A percentile compares a stretch with the other conserved stretches of the same genome.
Conservation (phyloP, 2,888 invertebrate genomes). For the Polydrusus cervinus region DNA sequence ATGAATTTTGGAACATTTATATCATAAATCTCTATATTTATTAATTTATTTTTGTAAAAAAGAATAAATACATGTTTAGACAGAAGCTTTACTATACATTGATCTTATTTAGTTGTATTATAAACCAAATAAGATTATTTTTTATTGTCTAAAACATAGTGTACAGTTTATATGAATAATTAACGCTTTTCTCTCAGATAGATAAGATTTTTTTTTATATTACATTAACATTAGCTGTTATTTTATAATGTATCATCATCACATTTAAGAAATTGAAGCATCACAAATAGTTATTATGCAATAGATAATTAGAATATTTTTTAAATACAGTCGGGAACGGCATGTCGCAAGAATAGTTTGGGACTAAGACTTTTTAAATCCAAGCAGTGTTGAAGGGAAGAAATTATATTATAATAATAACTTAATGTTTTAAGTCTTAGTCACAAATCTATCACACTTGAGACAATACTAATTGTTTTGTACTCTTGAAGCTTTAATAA, state of each 20-base stretch:
- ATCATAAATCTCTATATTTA: slow-evolving; percentile 54
- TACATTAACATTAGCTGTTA: slow-evolving; percentile 47
- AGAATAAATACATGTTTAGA: slow-evolving; percentile 55
- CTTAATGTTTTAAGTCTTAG: too few relatives aligned
- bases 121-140: slow-evolving; percentile 36
- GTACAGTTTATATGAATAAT: slow-evolving; percentile 55
- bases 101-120: slow-evolving; percentile 49
- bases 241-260: slow-evolving; percentile 34
- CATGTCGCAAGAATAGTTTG: too few relatives aligned
- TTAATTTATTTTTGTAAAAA: slow-evolving; percentile 58
- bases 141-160: slow-evolving; percentile 42
- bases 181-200: slow-evolving; percentile 53
- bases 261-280: slow-evolving; percentile 45
- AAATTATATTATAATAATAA: too few relatives aligned
- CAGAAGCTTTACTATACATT: slow-evolving; percentile 49
- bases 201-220: slow-evolving; percentile 50
- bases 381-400: too few relatives aligned
- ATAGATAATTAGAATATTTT: slow-evolving; percentile 45
- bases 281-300: slow-evolving; percentile 51
- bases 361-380: too few relatives aligned
- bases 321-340: neutral
- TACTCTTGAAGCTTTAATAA: slow-evolving; percentile 49
- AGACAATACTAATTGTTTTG: slow-evolving; percentile 23
- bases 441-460: too few relatives aligned
- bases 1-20: slow-evolving; percentile 48